These are phyloP conservation scores for Marmota flaviventris DNA, from an alignment of 2,113 vertebrate species.

Conservation along the genomic window DNA sequence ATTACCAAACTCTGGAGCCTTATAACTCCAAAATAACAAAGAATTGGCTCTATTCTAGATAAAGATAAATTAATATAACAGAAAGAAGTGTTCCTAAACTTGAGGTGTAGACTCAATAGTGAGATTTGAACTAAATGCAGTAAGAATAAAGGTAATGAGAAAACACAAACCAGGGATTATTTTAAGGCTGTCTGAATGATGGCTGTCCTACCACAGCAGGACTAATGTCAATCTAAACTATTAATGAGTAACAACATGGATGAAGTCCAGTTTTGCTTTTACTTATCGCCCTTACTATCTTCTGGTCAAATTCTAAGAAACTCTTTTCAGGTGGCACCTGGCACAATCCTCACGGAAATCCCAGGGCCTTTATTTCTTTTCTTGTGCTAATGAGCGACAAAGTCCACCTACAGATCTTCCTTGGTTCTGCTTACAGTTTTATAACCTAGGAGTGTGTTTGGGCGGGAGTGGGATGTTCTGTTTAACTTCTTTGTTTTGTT, in stretches of 20 bases:
- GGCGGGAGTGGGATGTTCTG: background rate
- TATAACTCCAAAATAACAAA: background rate
- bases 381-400: background rate
- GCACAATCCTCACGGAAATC: background rate
- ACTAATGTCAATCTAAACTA: background rate
- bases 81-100: conserved; percentile 22
- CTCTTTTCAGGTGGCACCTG: background rate
- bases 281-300: background rate
- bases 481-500: background rate
- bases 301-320: background rate
- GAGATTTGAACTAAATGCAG: background rate
- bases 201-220: background rate
- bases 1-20: conserved; percentile 16
- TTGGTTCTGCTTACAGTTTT: background rate
- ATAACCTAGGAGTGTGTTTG: background rate
- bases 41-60: background rate
- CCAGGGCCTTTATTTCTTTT: background rate
- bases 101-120: background rate
- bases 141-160: conserved; percentile 7
- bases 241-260: background rate
- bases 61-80: background rate
- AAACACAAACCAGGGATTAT: conserved; percentile 8
- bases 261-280: background rate
- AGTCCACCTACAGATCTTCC: background rate
- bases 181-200: background rate